Evolutionary conservation across 2,888 invertebrate species (phyloP), one percentile per base, ranked within the genome.

Genomic region (Nezara viridula): DNA sequence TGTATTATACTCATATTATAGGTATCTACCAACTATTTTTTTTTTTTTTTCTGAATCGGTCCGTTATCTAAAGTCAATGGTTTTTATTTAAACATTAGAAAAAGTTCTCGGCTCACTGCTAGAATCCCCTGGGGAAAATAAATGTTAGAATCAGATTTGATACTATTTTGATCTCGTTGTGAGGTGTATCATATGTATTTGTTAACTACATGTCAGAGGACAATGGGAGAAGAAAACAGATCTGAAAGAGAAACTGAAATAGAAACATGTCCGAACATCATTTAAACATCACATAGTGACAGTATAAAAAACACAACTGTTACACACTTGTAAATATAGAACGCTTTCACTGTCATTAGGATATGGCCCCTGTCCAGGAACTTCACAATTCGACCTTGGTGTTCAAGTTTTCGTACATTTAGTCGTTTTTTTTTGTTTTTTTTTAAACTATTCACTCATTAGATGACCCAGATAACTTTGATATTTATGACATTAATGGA

Each of bases 291-390:
- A 32, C 32, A 19, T 19, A 66, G 32, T 66, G 66, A 66, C 66
- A 66, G 32, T 66, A 66, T 73, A 37, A 37, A 73, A 60, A 60
- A 73, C 32, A 32, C 19, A 7, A 32, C 66, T 37, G 66, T 19
- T 37, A 4, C 19, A 60, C 60, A 16, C 27, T 1, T 37, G 21
- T 73, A 73, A 73, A 73, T 73, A 73, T 73, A 73, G 66, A 73
- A 73, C 37, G 32, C 66, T 73, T 73, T 73, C 37, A 73, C 66
- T 66, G 32, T 73, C 66, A 73, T 73, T 73, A 73, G 66, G 19
- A 32, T 37, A 73, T 73, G 66, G 66, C 66, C 19, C 2, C 37
- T 10, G 7, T 37, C 66, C 66, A 73, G 37, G 32, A 73, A 73
- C 37, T 19, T 37, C 32, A 19, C 37, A 73, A 37, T 19, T 73